Base-by-base conservation (phyloP, 2,113 vertebrate genomes). In the Stigmatopora nigra region DNA sequence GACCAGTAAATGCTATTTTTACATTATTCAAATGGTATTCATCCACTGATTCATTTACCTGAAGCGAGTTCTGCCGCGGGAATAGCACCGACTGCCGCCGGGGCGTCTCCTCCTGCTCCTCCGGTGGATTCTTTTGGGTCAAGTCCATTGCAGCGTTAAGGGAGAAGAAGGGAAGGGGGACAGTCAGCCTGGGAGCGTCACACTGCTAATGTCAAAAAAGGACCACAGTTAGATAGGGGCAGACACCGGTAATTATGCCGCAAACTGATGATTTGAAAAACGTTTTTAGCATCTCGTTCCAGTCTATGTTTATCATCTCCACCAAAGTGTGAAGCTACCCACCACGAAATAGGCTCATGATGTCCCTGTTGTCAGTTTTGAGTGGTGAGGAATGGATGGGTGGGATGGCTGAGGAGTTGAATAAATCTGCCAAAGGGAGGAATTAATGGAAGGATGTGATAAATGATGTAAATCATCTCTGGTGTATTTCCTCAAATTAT, bases 321-420 rank as follows among this genome's bases (percentile, higher is more conserved):
- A 31, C n/a, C 13, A 41, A 41, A 8, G 41, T 22, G 55, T 36
- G 48, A 57, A 38, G 59, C 80, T 96, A 98, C 95, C 92, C 92
- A 99, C 96, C 96, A 93, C 95, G 93, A 86, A 97, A 98, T 78
- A 95, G 91, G 89, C 93, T 95, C 92, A 94, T 88, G 87, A 95
- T 92, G 87, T 91, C 92, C 77, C 93, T 92, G 69, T 92, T 88
- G 78, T 95, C 94, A 87, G 89, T 87, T 90, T 94, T 94, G 86
- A 91, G 91, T 80, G 92, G 90, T 57, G 93, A 89, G 77, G 92
- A 76, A 80, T 92, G 89, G 70, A 78, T 59, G 87, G 94, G 89
- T 61, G 59, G 41, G 59, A 61, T 61, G 78, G 93, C 87, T 57
- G 95, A 92, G 73, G 92, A 89, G 82, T 88, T 91, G 92, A 98